Conservation (phyloP, 1,140 invertebrate species). For the Glossosoma conforme region DNA sequence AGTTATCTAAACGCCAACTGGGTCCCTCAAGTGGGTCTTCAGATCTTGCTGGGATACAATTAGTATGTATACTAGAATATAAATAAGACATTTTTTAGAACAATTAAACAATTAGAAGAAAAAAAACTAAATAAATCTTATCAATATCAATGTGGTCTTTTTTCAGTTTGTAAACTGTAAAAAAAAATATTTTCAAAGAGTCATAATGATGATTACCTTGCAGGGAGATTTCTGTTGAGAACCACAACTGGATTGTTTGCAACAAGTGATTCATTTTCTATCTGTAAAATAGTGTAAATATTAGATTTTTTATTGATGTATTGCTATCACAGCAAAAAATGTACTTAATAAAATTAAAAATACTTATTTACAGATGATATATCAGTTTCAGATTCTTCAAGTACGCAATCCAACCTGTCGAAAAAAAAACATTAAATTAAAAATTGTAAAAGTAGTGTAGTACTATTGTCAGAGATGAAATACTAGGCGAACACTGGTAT, state of each 20-base stretch:
- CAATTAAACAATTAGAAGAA: too few relatives aligned
- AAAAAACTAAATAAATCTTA: too few relatives aligned
- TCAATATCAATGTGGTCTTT: too few relatives aligned
- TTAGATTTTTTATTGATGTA: too few relatives aligned
- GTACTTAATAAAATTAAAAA: slow-evolving; percentile 10
- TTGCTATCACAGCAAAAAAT: too few relatives aligned
- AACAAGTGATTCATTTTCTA: too few relatives aligned
- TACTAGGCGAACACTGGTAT: too few relatives aligned
- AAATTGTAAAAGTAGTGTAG: too few relatives aligned
- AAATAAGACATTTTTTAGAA: slow-evolving; percentile 1
- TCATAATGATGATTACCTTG: background rate
- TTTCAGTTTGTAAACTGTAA: too few relatives aligned
- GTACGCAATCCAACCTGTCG: slow-evolving; percentile 23
- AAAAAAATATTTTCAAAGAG: background rate
- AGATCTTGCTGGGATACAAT: slow-evolving; percentile 1
- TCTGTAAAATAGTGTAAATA: too few relatives aligned
- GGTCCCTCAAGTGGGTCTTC: slow-evolving; percentile 29
- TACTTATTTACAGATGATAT: background rate
- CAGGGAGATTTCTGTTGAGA: slow-evolving; percentile 1
- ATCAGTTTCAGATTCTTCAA: slow-evolving; percentile 24
- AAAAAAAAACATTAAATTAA: too few relatives aligned
- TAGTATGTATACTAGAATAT: background rate
- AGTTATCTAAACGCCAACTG: slow-evolving; percentile 18
- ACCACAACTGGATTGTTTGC: slow-evolving; percentile 19
- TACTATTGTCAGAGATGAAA: too few relatives aligned